Evolutionary conservation across 2,797 vertebrate species (phyloP).

Genomic region (Aplochiton taeniatus): DNA sequence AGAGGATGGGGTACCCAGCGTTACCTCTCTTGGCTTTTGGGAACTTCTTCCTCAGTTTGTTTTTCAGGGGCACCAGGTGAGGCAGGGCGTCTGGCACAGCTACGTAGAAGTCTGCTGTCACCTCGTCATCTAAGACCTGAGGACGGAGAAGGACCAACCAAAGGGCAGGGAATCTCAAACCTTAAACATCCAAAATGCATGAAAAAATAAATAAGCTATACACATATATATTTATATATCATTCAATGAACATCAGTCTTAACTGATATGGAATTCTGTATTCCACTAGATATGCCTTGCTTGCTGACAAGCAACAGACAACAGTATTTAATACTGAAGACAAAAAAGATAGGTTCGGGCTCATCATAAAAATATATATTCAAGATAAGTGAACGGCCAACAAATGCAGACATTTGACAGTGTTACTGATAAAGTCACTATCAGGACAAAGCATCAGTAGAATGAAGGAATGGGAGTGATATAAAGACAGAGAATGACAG

Average conservation of each 20-base stretch:
- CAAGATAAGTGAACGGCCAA: too few species aligned
- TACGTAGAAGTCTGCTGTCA: slow-evolving; percentile 87
- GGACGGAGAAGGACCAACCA: slow-evolving; percentile 14
- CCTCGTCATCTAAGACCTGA: slow-evolving; percentile 87
- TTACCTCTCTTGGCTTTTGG: slow-evolving; percentile 84
- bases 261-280: too few species aligned
- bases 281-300: too few species aligned
- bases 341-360: too few species aligned
- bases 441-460: neutral
- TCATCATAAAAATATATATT: too few species aligned
- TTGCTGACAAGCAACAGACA: too few species aligned
- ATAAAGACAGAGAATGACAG: neutral
- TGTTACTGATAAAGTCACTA: too few species aligned
- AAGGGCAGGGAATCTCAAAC: neutral
- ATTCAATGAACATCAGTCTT: too few species aligned
- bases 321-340: too few species aligned
- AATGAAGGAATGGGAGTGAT: neutral
- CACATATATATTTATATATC: too few species aligned
- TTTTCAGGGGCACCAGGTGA: slow-evolving; percentile 82
- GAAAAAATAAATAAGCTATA: neutral
- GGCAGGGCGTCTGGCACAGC: slow-evolving; percentile 84
- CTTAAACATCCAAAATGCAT: neutral
- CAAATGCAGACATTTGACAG: too few species aligned
- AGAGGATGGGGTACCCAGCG: neutral
- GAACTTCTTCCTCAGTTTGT: slow-evolving; percentile 85